phyloP scores from a whole-genome alignment of 2,797 vertebrate species.

The Eulemur mongoz region DNA sequence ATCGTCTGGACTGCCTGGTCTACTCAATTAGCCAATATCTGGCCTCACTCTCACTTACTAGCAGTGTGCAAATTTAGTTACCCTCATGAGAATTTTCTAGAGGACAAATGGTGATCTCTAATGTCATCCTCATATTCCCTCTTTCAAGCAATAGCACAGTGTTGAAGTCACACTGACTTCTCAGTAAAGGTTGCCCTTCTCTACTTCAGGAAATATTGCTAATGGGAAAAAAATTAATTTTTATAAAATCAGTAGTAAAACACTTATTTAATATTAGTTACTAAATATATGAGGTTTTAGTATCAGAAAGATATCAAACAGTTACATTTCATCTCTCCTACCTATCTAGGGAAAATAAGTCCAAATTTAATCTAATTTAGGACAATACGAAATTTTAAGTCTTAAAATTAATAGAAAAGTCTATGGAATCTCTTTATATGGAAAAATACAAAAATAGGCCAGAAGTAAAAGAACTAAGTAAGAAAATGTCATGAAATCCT shows the following conservation, averaged over 20 bases:
- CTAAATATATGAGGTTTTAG: not conserved
- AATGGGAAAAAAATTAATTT: not conserved
- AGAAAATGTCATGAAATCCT: not conserved
- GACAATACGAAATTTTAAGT: not conserved
- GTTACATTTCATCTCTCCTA: not conserved
- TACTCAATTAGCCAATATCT: fast-evolving
- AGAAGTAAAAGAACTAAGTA: not conserved
- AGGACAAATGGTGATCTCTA: not conserved
- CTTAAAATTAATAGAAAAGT: not conserved
- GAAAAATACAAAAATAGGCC: not conserved
- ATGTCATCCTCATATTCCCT: not conserved
- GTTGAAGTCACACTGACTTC: not conserved
- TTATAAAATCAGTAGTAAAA: not conserved
- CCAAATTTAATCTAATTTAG: not conserved
- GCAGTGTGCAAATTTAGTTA: not conserved
- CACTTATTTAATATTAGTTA: not conserved
- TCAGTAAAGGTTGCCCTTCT: not conserved
- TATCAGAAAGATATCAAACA: not conserved
- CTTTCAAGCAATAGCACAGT: not conserved
- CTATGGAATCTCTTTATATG: not conserved
- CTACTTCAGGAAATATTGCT: not conserved
- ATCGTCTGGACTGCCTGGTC: too few species aligned
- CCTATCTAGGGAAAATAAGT: not conserved
- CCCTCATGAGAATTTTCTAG: not conserved
- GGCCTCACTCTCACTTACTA: not conserved